Base-by-base conservation (phyloP, 1,140 invertebrate species). In the Scaptomyza montana region DNA sequence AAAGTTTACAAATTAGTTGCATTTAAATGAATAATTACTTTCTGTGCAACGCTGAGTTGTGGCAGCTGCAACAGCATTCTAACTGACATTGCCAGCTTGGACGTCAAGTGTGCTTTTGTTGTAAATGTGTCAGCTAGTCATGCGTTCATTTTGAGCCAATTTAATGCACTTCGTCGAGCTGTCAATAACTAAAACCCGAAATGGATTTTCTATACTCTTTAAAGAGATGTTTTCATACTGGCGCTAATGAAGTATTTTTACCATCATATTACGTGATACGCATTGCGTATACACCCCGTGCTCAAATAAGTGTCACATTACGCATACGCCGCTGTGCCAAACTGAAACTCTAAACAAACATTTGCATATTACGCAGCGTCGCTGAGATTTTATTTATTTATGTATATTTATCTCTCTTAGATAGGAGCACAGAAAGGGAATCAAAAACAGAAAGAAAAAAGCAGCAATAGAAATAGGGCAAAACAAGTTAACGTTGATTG, bases 401-500 rank as follows among this genome's bases (percentile, higher is more conserved):
- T 69, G 60, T 74, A 33, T 57, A 59, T 59, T 67, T 53, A 53
- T 53, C 10, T 53, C 8, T n/a, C 39, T 41, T 12, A 41, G 39
- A 41, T 4, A 39, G 51, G 28, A 65, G 13, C 6, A 10, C 19
- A 55, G 28, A 45, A 45, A 60, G 62, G 53, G 19, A 61, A 30
- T n/a, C 60, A 55, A 47, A 5, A 10, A 13, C n/a, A 55, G 45
- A 16, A 25, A 46, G 28, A 10, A 10, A 47, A 43, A 49, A 30
- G 25, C 47, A 16, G 50, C 56, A 61, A 39, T 6, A 21, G 82
- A 76, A 86, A 86, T 81, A 87, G 82, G 82, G 82, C 16, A 82
- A 87, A 87, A 87, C 82, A 87, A 87, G 82, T 87, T 87, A 87
- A 89, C 82, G 82, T 76, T 87, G 82, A 87, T 87, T 87, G 82